A percentile compares a stretch with the other conserved stretches of the same genome.
Evolutionary conservation across 1,140 invertebrate genomes (phyloP).

Genomic region (Drosophila pallidifrons): DNA sequence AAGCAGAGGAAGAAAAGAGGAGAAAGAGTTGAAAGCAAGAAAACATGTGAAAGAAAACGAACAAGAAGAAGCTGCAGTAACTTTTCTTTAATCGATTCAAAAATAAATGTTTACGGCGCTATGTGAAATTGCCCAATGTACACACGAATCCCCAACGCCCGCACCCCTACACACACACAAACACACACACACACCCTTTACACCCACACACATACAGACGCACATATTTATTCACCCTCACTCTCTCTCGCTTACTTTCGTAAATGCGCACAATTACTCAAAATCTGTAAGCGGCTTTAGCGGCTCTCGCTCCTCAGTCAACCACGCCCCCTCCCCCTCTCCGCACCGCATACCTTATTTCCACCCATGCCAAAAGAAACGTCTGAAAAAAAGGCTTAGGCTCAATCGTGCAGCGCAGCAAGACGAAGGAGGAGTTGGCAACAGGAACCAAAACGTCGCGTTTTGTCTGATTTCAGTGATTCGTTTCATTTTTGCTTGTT

Average conservation of each 20-base stretch:
- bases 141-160: slow-evolving; percentile 17
- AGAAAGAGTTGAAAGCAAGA: background rate
- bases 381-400: slow-evolving; percentile 41
- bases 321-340: background rate
- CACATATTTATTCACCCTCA: slow-evolving; percentile 21
- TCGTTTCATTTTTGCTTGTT: slow-evolving; percentile 18
- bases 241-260: slow-evolving; percentile 1
- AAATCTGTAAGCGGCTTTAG: slow-evolving; percentile 47
- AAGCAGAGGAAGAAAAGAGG: background rate
- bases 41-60: slow-evolving; percentile 12
- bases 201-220: background rate
- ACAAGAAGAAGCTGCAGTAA: slow-evolving; percentile 16
- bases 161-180: background rate
- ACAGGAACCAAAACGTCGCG: slow-evolving; percentile 8
- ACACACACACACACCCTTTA: slow-evolving; percentile 24
- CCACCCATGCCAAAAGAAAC: background rate
- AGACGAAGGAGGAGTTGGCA: background rate
- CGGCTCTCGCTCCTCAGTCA: background rate
- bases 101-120: slow-evolving; percentile 50
- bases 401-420: slow-evolving; percentile 14
- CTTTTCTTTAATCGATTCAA: slow-evolving; percentile 54
- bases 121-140: slow-evolving; percentile 25
- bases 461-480: slow-evolving; percentile 9
- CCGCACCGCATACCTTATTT: background rate
- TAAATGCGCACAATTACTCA: slow-evolving; percentile 44